Base-by-base conservation (phyloP, 1,140 invertebrate genomes). In the Delia radicum region DNA sequence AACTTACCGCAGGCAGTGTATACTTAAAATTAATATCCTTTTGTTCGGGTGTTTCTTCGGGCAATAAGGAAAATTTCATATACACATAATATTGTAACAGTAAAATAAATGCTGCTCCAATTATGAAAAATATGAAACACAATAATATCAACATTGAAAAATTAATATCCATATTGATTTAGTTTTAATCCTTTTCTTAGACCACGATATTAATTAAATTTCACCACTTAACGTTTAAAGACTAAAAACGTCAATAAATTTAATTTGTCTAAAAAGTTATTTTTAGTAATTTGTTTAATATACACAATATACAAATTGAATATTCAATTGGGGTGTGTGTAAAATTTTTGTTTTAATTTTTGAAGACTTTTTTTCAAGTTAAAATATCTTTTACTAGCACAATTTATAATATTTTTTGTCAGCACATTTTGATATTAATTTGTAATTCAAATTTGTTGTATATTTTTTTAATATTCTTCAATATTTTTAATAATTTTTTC, bases 1-100 rank as follows among this genome's bases (percentile, higher is more conserved):
- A 77, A 63, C 79, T 81, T 83, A 89, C 88, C 80, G 87, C 76
- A 15, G 88, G 88, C 78, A 89, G 77, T 33, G 79, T 81, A 80
- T 88, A 89, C 61, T 86, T 87, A 46, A 85, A 82, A 27, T 86
- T 83, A 71, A 87, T 86, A 67, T 83, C 79, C 77, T 86, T 87
- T 62, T 86, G 83, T 62, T 82, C 80, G 62, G 82, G 82, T 72
- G 81, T 87, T 65, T 85, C 77, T 28, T 88, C 87, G 61, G 85
- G 87, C 75, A 87, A 81, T 76, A 88, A 87, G 48, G 88, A 86
- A 78, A 88, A 88, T 77, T 85, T 85, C 63, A 88, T 83, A 67
- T 88, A 87, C 28, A 89, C 80, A 78, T 89, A 87, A 81, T 89
- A 89, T 80, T 89, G 88, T 15, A 88, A 79, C 72, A 87, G 80